These are phyloP conservation scores for Sipha flava DNA, from an alignment of 1,140 invertebrate species.

Conservation along the genomic window DNA sequence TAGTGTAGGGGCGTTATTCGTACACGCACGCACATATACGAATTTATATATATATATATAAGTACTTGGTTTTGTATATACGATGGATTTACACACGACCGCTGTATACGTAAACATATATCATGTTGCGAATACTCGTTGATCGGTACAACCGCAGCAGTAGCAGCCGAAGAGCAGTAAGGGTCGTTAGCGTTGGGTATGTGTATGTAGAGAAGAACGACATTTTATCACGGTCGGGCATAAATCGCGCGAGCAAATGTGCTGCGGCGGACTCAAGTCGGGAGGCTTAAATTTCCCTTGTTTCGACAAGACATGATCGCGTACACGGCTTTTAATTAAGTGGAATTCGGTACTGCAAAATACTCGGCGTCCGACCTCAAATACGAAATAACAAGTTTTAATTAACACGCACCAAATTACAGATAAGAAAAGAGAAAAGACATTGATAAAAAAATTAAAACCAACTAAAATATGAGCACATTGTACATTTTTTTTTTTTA, in stretches of 20 bases:
- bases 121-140: neutral
- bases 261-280: neutral
- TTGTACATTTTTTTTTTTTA: too few relatives aligned
- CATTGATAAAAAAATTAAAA: too few relatives aligned
- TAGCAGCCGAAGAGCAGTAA: neutral
- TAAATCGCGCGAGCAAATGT: neutral
- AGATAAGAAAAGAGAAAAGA: too few relatives aligned
- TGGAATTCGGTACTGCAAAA: too few relatives aligned
- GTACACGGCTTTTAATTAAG: slow-evolving; percentile 3
- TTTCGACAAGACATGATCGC: neutral
- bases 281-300: neutral
- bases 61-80: too few relatives aligned
- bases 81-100: too few relatives aligned
- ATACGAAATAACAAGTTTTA: neutral
- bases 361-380: neutral
- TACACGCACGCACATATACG: neutral
- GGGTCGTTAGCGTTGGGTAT: neutral
- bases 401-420: too few relatives aligned
- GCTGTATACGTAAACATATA: neutral
- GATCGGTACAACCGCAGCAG: neutral
- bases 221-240: neutral
- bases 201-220: neutral
- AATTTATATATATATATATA: too few relatives aligned
- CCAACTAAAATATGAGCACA: too few relatives aligned
- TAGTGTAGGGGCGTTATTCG: neutral